Conservation (phyloP, 2,888 invertebrate genomes). For the Drymonia ruficornis region DNA sequence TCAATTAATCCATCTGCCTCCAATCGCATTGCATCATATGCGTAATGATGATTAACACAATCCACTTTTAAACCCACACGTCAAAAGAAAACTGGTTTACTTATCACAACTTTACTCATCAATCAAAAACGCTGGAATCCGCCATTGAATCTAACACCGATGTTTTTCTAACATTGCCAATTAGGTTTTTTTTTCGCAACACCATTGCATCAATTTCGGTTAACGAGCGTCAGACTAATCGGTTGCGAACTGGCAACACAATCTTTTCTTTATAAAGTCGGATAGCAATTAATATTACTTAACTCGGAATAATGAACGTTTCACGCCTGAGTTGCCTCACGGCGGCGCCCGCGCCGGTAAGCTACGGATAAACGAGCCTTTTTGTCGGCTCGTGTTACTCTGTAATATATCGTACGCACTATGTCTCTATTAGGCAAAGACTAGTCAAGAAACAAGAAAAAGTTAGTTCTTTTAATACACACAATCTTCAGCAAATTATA, state of each 20-base stretch:
- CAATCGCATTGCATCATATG: background rate
- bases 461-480: no score
- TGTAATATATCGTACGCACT: slow-evolving; percentile 24
- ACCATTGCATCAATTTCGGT: slow-evolving; percentile 52
- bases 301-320: slow-evolving; percentile 68
- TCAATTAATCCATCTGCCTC: background rate
- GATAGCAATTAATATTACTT: slow-evolving; percentile 78
- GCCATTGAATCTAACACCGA: slow-evolving; percentile 37
- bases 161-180: slow-evolving; percentile 56
- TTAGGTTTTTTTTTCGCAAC: slow-evolving; percentile 64
- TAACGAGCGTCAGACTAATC: slow-evolving; percentile 64
- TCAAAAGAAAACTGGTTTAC: slow-evolving; percentile 2
- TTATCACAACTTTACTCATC: slow-evolving; percentile 36
- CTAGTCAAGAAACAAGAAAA: background rate
- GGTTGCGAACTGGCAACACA: slow-evolving; percentile 60
- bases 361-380: slow-evolving; percentile 20
- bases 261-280: slow-evolving; percentile 67
- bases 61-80: background rate
- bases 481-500: no score
- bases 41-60: slow-evolving; percentile 6
- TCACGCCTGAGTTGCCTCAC: slow-evolving; percentile 62
- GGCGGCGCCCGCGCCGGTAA: slow-evolving; percentile 31
- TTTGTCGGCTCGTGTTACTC: slow-evolving; percentile 33
- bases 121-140: slow-evolving; percentile 44
- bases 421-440: background rate